Evolutionary conservation across 2,113 vertebrate genomes (phyloP).

Genomic region (Hyaena hyaena): DNA sequence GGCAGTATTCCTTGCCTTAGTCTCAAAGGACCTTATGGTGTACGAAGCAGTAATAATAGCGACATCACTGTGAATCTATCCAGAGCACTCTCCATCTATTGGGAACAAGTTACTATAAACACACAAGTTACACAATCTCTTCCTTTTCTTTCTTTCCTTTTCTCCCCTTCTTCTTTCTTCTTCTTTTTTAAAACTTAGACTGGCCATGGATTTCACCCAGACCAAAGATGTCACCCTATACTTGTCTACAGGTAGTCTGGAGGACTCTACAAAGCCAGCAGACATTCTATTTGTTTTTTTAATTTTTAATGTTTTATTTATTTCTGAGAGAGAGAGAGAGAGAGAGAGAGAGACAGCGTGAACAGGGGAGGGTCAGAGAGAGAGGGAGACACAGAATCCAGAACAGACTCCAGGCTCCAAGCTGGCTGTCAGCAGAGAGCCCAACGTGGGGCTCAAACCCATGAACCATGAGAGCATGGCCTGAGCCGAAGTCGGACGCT

Average conservation of each 20-base stretch:
- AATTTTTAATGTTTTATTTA: too few relatives aligned
- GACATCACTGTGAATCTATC: neutral
- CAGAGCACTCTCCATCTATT: neutral
- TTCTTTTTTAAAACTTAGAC: neutral
- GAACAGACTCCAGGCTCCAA: too few relatives aligned
- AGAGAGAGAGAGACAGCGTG: too few relatives aligned
- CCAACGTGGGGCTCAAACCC: too few relatives aligned
- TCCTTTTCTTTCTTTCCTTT: neutral
- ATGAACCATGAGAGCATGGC: too few relatives aligned
- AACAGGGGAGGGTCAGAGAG: too few relatives aligned
- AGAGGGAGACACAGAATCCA: too few relatives aligned
- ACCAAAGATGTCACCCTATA: neutral
- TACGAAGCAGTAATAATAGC: neutral
- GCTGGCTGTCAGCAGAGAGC: too few relatives aligned
- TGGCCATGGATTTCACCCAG: neutral
- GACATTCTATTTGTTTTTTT: neutral
- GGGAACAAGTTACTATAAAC: neutral
- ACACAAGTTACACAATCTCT: neutral
- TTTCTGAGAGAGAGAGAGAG: too few relatives aligned
- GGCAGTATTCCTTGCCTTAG: neutral
- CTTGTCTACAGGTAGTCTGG: neutral
- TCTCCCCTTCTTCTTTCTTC: rapidly evolving
- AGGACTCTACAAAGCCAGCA: neutral
- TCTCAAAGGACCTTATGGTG: neutral
- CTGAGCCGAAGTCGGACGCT: too few relatives aligned